Conservation (phyloP, 2,797 vertebrate genomes). For the Sarcoramphus papa region DNA sequence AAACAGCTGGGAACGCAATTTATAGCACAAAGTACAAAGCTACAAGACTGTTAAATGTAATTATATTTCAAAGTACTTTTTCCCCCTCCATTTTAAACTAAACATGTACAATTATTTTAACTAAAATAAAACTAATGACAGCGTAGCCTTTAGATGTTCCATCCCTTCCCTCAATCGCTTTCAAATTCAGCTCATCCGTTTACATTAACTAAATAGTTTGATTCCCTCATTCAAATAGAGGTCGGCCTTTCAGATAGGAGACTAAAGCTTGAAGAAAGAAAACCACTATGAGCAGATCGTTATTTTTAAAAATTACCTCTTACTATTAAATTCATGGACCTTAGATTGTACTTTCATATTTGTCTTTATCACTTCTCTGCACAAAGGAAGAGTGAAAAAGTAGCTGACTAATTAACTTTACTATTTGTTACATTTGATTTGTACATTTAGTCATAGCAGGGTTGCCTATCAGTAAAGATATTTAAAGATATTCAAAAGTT, state of each 20-base stretch:
- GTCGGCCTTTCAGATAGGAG: background rate
- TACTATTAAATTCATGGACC: background rate
- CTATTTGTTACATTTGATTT: background rate
- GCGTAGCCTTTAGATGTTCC: constrained; percentile 36
- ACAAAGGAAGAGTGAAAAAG: constrained; percentile 8
- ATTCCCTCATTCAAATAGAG: constrained; percentile 1
- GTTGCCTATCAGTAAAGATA: background rate
- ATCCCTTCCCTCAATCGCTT: constrained; percentile 42
- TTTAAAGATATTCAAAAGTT: background rate
- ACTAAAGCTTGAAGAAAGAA: background rate
- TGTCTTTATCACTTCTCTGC: background rate
- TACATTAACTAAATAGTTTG: constrained; percentile 41
- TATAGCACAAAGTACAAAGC: constrained; percentile 69
- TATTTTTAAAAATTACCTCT: constrained; percentile 9
- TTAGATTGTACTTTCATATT: background rate
- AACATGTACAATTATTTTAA: constrained; percentile 61
- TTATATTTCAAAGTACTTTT: constrained; percentile 71
- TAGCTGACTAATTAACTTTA: background rate
- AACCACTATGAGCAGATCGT: background rate
- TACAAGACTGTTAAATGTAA: constrained; percentile 62
- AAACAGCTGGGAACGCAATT: constrained; percentile 74
- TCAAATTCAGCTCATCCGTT: constrained; percentile 67
- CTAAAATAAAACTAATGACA: constrained; percentile 66
- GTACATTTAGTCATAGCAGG: background rate
- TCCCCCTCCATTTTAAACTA: constrained; percentile 44